These are phyloP conservation scores for Acanthopagrus latus DNA, from an alignment of 2,797 vertebrate species.

Conservation along the genomic window DNA sequence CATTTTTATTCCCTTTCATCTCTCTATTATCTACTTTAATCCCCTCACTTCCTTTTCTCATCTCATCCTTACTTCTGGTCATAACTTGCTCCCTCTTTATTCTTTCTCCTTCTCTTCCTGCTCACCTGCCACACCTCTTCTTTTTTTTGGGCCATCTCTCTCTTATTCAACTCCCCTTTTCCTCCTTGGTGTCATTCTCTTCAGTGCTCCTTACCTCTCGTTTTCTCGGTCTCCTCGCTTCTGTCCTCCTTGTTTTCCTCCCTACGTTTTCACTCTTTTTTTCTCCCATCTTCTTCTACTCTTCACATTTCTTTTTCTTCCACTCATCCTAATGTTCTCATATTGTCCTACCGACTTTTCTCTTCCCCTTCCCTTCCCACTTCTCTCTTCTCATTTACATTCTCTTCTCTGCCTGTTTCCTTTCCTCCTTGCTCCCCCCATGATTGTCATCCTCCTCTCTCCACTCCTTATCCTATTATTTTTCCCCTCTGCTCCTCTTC, in stretches of 20 bases:
- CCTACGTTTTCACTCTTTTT: not conserved
- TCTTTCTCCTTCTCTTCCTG: not conserved
- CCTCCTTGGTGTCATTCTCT: not conserved
- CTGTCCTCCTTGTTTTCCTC: not conserved
- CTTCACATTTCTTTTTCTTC: not conserved
- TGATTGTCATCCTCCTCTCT: slow-evolving; percentile 35
- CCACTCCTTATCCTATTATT: slow-evolving; percentile 46
- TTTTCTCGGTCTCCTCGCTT: not conserved
- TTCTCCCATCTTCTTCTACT: not conserved
- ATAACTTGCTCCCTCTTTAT: not conserved
- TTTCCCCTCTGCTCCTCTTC: slow-evolving; percentile 24
- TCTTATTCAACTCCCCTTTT: not conserved
- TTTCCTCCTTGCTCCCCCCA: not conserved
- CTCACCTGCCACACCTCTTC: not conserved
- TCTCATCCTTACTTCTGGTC: not conserved
- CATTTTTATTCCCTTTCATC: slow-evolving; percentile 33
- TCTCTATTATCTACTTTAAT: slow-evolving; percentile 8
- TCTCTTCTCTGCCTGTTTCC: not conserved
- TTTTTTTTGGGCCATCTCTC: not conserved
- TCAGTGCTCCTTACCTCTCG: slow-evolving; percentile 3
- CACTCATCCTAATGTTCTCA: not conserved
- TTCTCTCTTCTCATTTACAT: not conserved
- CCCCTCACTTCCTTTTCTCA: slow-evolving; percentile 1
- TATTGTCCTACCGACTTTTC: not conserved
- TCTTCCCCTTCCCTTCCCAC: too few relatives aligned